Percentiles rank a stretch among this genome's conserved stretches.
Evolutionary conservation across 2,113 vertebrate species (phyloP).

Genomic region (Tyrannus savana): DNA sequence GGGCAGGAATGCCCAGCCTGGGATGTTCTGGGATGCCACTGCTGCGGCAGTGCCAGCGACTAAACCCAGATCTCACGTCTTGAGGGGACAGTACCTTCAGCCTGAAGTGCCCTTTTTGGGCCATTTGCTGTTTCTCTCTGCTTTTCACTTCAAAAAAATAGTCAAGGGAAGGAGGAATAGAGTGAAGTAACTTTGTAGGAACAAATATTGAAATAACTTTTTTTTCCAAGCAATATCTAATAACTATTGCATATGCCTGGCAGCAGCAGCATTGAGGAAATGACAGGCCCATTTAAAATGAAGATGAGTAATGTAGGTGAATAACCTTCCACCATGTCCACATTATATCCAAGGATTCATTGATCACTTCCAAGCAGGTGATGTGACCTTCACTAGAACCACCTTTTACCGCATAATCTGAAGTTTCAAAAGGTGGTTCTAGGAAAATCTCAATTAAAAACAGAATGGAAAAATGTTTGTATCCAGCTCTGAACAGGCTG

Average conservation of each 20-base stretch:
- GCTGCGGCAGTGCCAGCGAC: no score
- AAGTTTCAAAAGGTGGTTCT: background rate
- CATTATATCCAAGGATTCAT: background rate
- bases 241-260: background rate
- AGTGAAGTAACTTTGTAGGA: background rate
- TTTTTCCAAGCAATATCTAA: background rate
- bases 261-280: background rate
- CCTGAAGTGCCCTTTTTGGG: background rate
- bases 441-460: background rate
- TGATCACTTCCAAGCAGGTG: background rate
- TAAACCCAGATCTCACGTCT: accelerated
- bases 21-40: background rate
- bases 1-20: accelerated
- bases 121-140: background rate
- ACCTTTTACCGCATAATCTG: background rate
- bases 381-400: background rate
- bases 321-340: background rate
- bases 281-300: background rate
- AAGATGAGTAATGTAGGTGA: background rate
- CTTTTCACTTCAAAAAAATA: background rate
- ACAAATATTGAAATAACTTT: background rate
- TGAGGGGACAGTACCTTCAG: background rate
- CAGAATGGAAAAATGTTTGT: background rate
- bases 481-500: background rate
- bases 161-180: background rate